These are phyloP conservation scores for Muntiacus reevesi DNA, from an alignment of 2,113 vertebrate species.

Conservation along the genomic window DNA sequence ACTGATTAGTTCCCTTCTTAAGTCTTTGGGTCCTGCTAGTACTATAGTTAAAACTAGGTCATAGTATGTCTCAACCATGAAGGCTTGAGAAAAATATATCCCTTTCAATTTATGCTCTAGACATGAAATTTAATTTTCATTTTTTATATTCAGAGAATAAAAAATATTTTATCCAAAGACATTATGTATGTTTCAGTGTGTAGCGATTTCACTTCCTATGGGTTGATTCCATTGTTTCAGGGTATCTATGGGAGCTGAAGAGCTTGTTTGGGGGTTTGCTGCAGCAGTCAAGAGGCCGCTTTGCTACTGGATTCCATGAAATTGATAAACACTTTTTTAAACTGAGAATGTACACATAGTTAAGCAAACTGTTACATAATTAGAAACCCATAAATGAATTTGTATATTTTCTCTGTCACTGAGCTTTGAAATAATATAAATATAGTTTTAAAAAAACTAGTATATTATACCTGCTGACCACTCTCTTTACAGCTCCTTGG, in stretches of 20 bases:
- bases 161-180: neutral
- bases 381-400: constrained; percentile 31
- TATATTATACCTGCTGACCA: neutral
- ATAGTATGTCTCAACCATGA: neutral
- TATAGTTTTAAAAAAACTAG: constrained; percentile 11
- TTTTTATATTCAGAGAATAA: neutral
- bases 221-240: neutral
- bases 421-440: constrained; percentile 12
- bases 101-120: constrained; percentile 1
- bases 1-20: neutral
- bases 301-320: neutral
- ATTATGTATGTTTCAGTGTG: neutral
- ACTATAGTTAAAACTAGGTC: neutral
- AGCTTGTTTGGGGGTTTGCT: neutral
- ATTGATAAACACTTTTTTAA: constrained; percentile 28
- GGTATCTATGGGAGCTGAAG: neutral
- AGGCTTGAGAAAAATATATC: neutral
- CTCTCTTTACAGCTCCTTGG: neutral
- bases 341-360: neutral
- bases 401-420: neutral
- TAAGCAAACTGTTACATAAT: constrained; percentile 34
- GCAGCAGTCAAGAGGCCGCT: neutral
- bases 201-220: neutral
- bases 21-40: neutral
- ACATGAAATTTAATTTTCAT: constrained; percentile 32